Conservation (phyloP, 2,888 invertebrate genomes). For the Yponomeuta evonymella region DNA sequence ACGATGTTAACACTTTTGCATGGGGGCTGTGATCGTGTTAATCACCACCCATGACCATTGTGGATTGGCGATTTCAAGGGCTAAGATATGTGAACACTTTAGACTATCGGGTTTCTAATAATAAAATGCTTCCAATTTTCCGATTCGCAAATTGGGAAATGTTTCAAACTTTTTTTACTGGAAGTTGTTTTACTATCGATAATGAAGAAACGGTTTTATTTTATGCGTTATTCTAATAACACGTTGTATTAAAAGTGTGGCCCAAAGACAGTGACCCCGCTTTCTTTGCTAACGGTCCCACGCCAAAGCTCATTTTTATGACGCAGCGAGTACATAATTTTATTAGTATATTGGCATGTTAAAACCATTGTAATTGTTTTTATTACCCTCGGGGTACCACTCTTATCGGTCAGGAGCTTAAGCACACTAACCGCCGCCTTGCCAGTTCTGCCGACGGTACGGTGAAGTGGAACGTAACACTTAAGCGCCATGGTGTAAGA, state of each 20-base stretch:
- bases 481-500: background rate
- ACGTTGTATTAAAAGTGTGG: background rate
- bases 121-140: too few species aligned
- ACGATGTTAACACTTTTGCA: too few species aligned
- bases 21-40: too few species aligned
- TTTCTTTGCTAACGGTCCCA: conserved; percentile 24
- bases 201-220: too few species aligned
- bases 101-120: too few species aligned
- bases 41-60: too few species aligned
- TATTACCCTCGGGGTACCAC: background rate
- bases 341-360: conserved; percentile 41
- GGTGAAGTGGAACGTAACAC: background rate
- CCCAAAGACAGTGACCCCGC: background rate
- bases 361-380: conserved; percentile 43
- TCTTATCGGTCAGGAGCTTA: conserved; percentile 3
- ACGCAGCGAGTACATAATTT: conserved; percentile 36
- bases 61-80: too few species aligned
- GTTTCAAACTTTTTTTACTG: too few species aligned
- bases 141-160: too few species aligned
- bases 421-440: background rate
- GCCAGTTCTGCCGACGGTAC: background rate
- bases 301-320: conserved; percentile 30
- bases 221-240: background rate
- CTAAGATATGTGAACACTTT: too few species aligned
- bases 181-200: too few species aligned